Conservation (phyloP, 2,797 vertebrate species). For the Poecilia picta region DNA sequence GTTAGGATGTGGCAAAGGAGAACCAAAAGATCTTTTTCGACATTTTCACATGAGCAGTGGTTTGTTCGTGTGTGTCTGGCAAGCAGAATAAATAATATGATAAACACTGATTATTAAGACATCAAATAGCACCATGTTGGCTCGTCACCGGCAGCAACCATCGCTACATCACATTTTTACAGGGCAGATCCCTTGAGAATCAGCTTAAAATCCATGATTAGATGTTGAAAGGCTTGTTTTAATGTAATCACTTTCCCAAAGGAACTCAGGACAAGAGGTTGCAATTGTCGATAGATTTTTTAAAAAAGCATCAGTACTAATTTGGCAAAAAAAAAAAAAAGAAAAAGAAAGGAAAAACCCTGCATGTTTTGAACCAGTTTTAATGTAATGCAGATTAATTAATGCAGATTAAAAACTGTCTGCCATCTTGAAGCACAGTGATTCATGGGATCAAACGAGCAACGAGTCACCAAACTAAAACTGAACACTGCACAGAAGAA, state of each 20-base stretch:
- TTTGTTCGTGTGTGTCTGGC: constrained; percentile 73
- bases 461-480: constrained; percentile 42
- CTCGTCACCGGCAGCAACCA: constrained; percentile 39
- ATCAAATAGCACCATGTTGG: constrained; percentile 73
- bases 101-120: constrained; percentile 63
- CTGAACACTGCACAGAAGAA: constrained; percentile 41
- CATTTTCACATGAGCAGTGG: constrained; percentile 31
- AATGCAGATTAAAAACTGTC: constrained; percentile 20
- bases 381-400: constrained; percentile 27
- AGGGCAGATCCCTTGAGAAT: constrained; percentile 54
- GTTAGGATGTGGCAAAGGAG: not conserved
- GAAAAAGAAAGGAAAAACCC: not conserved
- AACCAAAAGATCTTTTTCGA: not conserved
- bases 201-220: constrained; percentile 39
- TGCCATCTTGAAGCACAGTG: constrained; percentile 32
- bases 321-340: constrained; percentile 65
- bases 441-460: constrained; percentile 42
- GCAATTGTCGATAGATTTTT: constrained; percentile 12
- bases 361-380: constrained; percentile 27
- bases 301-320: constrained; percentile 32
- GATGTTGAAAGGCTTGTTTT: constrained; percentile 32
- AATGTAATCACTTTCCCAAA: constrained; percentile 50
- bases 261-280: constrained; percentile 18
- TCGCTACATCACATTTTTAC: constrained; percentile 47
- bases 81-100: constrained; percentile 67